Evolutionary conservation across 2,888 invertebrate genomes (phyloP), one percentile per base, ranked within the genome.

Genomic region (Leptopilina syphax): DNA sequence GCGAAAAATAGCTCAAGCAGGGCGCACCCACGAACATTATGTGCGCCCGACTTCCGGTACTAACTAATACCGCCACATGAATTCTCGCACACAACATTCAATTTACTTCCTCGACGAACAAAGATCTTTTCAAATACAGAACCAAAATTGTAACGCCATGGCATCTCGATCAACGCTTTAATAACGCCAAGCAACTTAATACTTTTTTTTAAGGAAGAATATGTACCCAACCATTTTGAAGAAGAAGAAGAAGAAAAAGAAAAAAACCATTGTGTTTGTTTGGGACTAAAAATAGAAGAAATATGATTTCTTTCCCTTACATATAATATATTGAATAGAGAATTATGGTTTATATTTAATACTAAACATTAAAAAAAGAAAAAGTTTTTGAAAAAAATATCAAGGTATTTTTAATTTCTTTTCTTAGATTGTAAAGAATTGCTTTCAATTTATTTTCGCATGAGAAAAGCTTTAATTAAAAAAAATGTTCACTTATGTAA

Each of bases 1-100:
- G 91, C 91, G 91, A 91, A 88, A 91, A 91, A 91, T 91, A 88
- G 88, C 86, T 86, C 86, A 84, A 84, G 83, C 86, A 85, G 89
- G 89, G 86, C 91, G 88, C 90, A 89, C 91, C 91, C 89, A 88
- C 84, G 79, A 85, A 86, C 87, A 89, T 88, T 88, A 89, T 88
- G 87, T 85, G 86, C 85, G 87, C 85, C 86, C 82, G 85, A 89
- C 88, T 89, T 89, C 89, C 89, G 89, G 87, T 83, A 85, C 84
- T 82, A 84, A 79, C 79, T 70, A 76, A 81, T 81, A 83, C 84
- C 44, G 57, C 77, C 47, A 12, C 68, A 78, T 57, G 50, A 27
- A 78, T 70, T 50, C 34, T 54, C 70, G 34, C 70, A 73, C 54
- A 73, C 70, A 13, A 54, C 34, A 34, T 57, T 34, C 8, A 73